These are phyloP conservation scores for Eubasilissa regina DNA, from an alignment of 1,140 invertebrate genomes.

Conservation along the genomic window DNA sequence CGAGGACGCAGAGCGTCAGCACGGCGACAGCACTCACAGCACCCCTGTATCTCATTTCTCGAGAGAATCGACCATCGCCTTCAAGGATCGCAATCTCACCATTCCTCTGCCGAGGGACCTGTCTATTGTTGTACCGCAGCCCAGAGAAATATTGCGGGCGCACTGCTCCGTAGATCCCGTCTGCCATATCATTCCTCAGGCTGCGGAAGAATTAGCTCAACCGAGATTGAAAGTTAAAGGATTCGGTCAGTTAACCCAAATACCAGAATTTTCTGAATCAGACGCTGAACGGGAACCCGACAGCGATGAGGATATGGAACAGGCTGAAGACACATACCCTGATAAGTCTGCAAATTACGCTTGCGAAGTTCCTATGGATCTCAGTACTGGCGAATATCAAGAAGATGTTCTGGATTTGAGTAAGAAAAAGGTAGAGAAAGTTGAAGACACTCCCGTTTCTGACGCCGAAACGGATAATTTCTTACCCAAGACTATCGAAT, in stretches of 20 bases:
- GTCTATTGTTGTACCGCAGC: conserved; percentile 56
- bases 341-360: conserved; percentile 64
- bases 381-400: conserved; percentile 76
- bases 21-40: conserved; percentile 62
- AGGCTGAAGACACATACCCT: conserved; percentile 46
- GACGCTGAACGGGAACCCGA: conserved; percentile 64
- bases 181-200: conserved; percentile 55
- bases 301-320: conserved; percentile 61
- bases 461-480: conserved; percentile 66
- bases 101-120: conserved; percentile 57
- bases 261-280: conserved; percentile 68
- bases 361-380: conserved; percentile 80
- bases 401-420: conserved; percentile 89
- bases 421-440: conserved; percentile 78
- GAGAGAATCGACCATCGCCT: conserved; percentile 62
- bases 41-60: conserved; percentile 71
- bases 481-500: conserved; percentile 59
- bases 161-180: conserved; percentile 59
- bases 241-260: conserved; percentile 75
- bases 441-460: conserved; percentile 66
- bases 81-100: conserved; percentile 38
- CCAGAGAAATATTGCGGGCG: conserved; percentile 51
- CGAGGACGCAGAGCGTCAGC: conserved; percentile 63
- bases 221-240: conserved; percentile 78
- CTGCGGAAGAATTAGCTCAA: conserved; percentile 61